Evolutionary conservation across 2,113 vertebrate genomes (phyloP).

Genomic region (Numida meleagris): DNA sequence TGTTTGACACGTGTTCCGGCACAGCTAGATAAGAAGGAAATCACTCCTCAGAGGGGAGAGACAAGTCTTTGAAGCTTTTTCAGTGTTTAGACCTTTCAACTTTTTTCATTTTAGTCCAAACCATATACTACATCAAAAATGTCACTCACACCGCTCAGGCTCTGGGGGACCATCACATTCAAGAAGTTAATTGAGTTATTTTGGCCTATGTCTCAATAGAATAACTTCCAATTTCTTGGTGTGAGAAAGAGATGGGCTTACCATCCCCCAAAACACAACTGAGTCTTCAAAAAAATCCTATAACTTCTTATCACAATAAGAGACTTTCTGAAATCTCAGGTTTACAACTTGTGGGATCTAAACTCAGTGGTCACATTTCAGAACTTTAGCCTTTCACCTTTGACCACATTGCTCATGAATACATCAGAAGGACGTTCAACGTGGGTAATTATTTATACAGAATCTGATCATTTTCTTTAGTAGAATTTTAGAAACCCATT

Average conservation of each 20-base stretch:
- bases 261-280: not conserved
- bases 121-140: not conserved
- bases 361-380: not conserved
- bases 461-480: not conserved
- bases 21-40: constrained; percentile 52
- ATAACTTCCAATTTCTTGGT: not conserved
- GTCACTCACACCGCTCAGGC: not conserved
- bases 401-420: not conserved
- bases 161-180: not conserved
- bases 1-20: constrained; percentile 42
- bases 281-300: not conserved
- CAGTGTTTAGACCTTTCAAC: constrained; percentile 20
- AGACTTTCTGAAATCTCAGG: not conserved
- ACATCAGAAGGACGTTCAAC: not conserved
- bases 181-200: not conserved
- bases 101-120: constrained; percentile 11
- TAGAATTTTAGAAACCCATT: not conserved
- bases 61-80: constrained; percentile 36
- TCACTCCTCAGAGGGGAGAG: not conserved
- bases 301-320: not conserved
- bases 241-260: not conserved
- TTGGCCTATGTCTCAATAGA: not conserved
- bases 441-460: not conserved
- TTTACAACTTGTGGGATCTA: not conserved
- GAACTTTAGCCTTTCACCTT: not conserved